Conservation (phyloP, 2,113 vertebrate genomes). For the Cyanocitta stelleri region DNA sequence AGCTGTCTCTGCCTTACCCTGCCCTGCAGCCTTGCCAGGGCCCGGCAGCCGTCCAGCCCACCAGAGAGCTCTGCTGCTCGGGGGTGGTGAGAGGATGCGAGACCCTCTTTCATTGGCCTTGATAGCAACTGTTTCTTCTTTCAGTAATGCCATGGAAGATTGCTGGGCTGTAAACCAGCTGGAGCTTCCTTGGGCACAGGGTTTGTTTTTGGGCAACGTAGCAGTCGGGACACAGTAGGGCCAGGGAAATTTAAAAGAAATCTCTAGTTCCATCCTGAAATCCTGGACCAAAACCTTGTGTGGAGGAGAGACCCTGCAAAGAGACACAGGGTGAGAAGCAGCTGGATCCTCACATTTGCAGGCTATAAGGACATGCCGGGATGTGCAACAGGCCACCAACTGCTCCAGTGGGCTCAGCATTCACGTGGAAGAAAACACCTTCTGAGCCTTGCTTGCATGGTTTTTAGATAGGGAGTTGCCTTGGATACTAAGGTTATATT, state of each 20-base stretch:
- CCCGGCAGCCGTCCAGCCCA: not conserved
- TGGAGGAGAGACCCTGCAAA: not conserved
- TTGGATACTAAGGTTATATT: not conserved
- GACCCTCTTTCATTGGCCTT: not conserved
- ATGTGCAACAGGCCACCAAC: not conserved
- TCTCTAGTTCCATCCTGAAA: not conserved
- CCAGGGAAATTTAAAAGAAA: not conserved
- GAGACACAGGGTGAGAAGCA: fast-evolving
- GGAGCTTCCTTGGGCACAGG: not conserved
- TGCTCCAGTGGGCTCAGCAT: not conserved
- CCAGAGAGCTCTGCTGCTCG: not conserved
- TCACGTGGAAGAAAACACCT: not conserved
- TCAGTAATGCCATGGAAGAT: fast-evolving
- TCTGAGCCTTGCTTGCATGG: not conserved
- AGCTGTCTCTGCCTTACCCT: constrained; percentile 53
- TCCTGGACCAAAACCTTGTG: not conserved
- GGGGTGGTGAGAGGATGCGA: not conserved
- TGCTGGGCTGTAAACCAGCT: not conserved
- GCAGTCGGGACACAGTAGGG: fast-evolving
- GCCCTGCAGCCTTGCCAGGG: not conserved
- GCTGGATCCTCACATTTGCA: not conserved
- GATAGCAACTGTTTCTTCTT: not conserved
- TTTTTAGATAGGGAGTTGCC: not conserved
- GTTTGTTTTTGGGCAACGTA: not conserved
- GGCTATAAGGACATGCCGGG: not conserved